Conservation (phyloP, 30 jellyfish, hydroid and myxozoan species). For the Cassiopea xamachana region DNA sequence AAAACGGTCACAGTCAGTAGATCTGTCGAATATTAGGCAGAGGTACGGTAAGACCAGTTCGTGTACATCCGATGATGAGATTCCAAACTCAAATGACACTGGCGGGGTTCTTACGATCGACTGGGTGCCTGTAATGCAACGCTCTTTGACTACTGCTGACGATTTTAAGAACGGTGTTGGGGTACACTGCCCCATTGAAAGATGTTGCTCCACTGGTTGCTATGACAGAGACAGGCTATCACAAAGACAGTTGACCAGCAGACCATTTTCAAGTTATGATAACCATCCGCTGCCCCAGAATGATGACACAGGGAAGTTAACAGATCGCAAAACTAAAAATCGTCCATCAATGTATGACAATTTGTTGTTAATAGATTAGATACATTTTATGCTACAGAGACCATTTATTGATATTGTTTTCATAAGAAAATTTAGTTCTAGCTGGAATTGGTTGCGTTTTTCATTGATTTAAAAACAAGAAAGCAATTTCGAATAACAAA, state of each 20-base stretch:
- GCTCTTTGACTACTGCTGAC: conserved; percentile 54
- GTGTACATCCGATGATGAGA: conserved; percentile 54
- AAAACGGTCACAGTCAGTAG: conserved; percentile 57
- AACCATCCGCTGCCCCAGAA: conserved; percentile 68
- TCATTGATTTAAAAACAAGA: too few species aligned
- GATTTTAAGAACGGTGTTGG: conserved; percentile 5
- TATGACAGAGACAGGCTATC: conserved; percentile 24
- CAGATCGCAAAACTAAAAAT: conserved; percentile 26
- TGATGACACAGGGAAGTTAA: not conserved
- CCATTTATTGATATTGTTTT: not conserved
- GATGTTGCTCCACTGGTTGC: not conserved
- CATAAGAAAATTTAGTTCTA: not conserved
- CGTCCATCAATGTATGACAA: conserved; percentile 74
- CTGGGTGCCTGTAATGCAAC: conserved; percentile 91
- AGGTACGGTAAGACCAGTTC: conserved; percentile 27
- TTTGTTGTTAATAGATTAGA: conserved; percentile 37
- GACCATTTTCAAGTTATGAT: conserved; percentile 79
- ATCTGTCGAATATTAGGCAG: not conserved
- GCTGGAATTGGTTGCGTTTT: not conserved
- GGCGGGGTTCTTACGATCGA: conserved; percentile 39
- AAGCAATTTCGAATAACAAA: too few species aligned
- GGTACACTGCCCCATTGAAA: conserved; percentile 3
- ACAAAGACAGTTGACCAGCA: conserved; percentile 37
- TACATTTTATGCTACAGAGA: not conserved
- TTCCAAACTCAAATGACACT: conserved; percentile 26